Percentiles rank a stretch among this genome's conserved stretches.
phyloP scores from a whole-genome alignment of 1,140 invertebrate species.

The Drosophila novamexicana region DNA sequence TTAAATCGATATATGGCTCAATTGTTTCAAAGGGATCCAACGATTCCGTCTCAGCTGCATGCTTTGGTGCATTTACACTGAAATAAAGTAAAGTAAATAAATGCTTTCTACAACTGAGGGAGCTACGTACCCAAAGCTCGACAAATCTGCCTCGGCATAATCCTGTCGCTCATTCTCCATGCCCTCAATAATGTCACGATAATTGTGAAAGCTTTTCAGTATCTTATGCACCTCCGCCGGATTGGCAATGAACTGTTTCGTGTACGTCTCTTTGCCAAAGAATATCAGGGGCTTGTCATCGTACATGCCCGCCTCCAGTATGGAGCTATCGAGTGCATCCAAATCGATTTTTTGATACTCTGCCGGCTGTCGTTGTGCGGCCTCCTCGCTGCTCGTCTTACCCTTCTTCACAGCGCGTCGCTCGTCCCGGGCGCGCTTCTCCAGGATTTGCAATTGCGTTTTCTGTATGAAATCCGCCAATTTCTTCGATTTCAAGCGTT shows the following conservation, averaged over 20 bases:
- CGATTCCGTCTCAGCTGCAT: conserved; percentile 25
- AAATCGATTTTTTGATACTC: conserved; percentile 76
- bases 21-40: conserved; percentile 70
- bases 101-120: not conserved
- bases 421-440: conserved; percentile 72
- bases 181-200: conserved; percentile 84
- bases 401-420: conserved; percentile 66
- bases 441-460: conserved; percentile 85
- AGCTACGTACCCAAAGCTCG: conserved; percentile 42
- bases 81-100: not conserved
- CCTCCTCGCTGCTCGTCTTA: conserved; percentile 76
- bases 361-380: conserved; percentile 53
- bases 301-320: conserved; percentile 63
- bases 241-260: conserved; percentile 63
- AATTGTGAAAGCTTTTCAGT: conserved; percentile 74
- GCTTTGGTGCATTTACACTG: conserved; percentile 50
- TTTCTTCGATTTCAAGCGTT: conserved; percentile 87
- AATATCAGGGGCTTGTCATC: conserved; percentile 80
- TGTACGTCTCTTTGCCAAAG: conserved; percentile 75
- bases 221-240: conserved; percentile 71
- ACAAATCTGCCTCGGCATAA: conserved; percentile 76
- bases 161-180: conserved; percentile 85
- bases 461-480: conserved; percentile 87
- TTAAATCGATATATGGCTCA: conserved; percentile 63
- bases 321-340: conserved; percentile 63